Evolutionary conservation across 1,140 invertebrate species (phyloP), one percentile per base, ranked within the genome.

Genomic region (Varroa destructor): DNA sequence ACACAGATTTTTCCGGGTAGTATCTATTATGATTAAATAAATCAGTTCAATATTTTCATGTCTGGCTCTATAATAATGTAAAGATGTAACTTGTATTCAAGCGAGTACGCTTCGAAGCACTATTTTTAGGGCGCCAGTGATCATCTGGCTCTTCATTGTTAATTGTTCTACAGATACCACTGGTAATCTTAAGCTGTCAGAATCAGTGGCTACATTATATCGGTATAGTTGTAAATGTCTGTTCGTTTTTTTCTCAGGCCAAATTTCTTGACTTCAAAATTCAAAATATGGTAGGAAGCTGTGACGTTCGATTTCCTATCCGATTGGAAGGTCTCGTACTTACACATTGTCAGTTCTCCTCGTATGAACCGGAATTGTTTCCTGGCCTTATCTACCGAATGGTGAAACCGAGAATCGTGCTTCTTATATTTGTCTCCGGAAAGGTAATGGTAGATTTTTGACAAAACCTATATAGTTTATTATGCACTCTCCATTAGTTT

Each of bases 181-280:
- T 51, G 25, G 8, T 51, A 51, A 8, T 58, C 3, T 58, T 36
- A 58, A 58, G 12, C 57, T 58, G 25, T 58, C 57, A 42, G 57
- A 58, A 12, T 12, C 3, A 3, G 46, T 51, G 46, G 46, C 46
- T 51, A 51, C 3, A 51, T 51, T 51, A 3, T 51, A 25, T 51
- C 46, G 3, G 46, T 25, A 25, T 51, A 51, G 8, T 51, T 51
- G 25, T 25, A 67, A 40, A 6, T 43, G 56, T 55, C 42, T 75
- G 73, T 56, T 72, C 74, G 73, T 74, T 73, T 74, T 75, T 56
- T 71, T 86, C 86, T 72, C 82, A 95, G 86, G 95, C 95, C 5
- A 98, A 98, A 81, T 99, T 99, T 81, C 84, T 96, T 70, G 94
- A 99, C 78, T 99, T 99, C 79, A 99, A 99, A 85, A 96, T 99